These are phyloP conservation scores for Cantharis flavilabris DNA, from an alignment of 2,888 invertebrate genomes.

Conservation along the genomic window DNA sequence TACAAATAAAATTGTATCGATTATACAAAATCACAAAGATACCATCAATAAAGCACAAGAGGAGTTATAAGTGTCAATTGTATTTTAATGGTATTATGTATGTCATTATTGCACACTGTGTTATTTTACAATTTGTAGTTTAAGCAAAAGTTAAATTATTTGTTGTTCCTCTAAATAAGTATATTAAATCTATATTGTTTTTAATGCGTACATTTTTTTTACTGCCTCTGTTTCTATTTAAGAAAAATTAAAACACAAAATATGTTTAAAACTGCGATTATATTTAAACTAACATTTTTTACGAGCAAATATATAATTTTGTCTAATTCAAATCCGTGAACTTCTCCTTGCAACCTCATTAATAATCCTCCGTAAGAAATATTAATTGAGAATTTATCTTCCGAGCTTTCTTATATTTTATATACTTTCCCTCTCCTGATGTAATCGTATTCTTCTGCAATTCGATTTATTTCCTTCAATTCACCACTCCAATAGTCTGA, in stretches of 20 bases:
- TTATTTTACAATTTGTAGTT: conserved; percentile 42
- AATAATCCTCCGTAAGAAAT: not conserved
- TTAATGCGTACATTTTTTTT: not conserved
- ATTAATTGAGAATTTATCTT: not conserved
- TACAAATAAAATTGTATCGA: conserved; percentile 59
- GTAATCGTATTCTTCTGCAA: not conserved
- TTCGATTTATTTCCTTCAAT: not conserved
- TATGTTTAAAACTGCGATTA: not conserved
- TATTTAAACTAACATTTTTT: not conserved
- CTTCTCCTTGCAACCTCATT: not conserved
- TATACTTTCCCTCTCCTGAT: not conserved
- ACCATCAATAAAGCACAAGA: conserved; percentile 31
- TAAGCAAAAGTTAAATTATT: conserved; percentile 39
- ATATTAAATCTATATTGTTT: conserved; percentile 6
- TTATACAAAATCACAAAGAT: conserved; percentile 49
- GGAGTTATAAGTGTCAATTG: conserved; percentile 35
- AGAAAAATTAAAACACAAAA: not conserved
- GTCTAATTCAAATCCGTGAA: not conserved
- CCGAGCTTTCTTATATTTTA: not conserved
- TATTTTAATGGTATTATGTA: conserved; percentile 39
- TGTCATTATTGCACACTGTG: conserved; percentile 44
- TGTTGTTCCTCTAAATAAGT: conserved; percentile 42
- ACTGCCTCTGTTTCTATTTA: not conserved
- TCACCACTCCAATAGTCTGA: not conserved
- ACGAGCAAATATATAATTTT: not conserved